Evolutionary conservation across 2,797 vertebrate genomes (phyloP).

Genomic region (Catharus ustulatus): DNA sequence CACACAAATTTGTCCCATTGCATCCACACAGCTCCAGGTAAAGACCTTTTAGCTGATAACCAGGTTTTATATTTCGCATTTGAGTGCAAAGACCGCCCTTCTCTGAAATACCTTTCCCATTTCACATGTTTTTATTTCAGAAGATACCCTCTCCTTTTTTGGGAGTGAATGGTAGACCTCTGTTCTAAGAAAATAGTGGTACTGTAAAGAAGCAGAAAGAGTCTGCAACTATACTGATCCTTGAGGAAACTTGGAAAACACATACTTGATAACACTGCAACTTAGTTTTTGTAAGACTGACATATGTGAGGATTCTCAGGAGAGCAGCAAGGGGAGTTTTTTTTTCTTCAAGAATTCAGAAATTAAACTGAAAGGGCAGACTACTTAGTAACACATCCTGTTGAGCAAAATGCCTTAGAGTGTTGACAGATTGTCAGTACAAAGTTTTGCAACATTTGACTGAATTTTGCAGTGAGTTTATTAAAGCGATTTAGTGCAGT

Average conservation of each 20-base stretch:
- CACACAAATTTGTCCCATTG: neutral
- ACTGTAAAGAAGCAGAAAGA: constrained; percentile 25
- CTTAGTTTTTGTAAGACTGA: neutral
- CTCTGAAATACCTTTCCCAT: constrained; percentile 8
- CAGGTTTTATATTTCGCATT: neutral
- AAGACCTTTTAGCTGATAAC: neutral
- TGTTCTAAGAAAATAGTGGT: neutral
- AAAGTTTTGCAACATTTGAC: constrained; percentile 53
- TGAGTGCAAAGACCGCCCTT: neutral
- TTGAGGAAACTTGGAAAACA: neutral
- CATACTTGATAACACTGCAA: constrained; percentile 3
- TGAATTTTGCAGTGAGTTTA: constrained; percentile 57
- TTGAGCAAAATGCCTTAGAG: constrained; percentile 31
- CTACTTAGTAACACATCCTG: constrained; percentile 4
- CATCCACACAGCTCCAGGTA: neutral
- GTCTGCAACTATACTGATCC: neutral
- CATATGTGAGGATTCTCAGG: constrained; percentile 42
- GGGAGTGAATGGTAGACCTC: neutral
- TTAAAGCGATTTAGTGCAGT: constrained; percentile 48
- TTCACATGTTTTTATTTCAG: neutral
- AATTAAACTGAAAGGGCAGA: constrained; percentile 31
- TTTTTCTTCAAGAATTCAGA: neutral
- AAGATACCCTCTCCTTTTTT: constrained; percentile 3
- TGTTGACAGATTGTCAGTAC: constrained; percentile 61
- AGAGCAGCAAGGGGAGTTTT: neutral